Conservation (phyloP, 2,113 vertebrate species). For the Hystrix brachyura region DNA sequence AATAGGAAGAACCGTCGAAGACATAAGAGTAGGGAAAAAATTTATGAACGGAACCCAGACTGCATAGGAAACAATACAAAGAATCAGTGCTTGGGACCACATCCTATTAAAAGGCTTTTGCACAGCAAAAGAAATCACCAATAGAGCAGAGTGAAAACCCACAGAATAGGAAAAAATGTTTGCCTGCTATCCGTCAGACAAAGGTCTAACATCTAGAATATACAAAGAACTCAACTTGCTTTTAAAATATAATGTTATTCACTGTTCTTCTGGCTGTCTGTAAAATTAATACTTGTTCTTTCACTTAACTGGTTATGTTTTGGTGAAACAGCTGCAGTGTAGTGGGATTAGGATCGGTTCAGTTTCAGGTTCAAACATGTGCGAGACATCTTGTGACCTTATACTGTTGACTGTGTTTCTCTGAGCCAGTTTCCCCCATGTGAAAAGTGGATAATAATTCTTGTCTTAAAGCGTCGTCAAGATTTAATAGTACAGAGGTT, state of each 20-base stretch:
- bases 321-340: not conserved
- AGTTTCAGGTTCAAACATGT: not conserved
- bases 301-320: not conserved
- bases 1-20: too few relatives aligned
- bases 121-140: too few relatives aligned
- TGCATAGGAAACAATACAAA: too few relatives aligned
- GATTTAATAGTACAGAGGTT: not conserved
- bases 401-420: not conserved
- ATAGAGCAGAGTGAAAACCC: too few relatives aligned
- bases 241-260: slow-evolving; percentile 39
- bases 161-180: too few relatives aligned
- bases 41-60: too few relatives aligned
- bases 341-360: not conserved
- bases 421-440: not conserved
- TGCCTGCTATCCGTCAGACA: too few relatives aligned
- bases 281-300: slow-evolving; percentile 35
- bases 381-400: not conserved
- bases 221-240: not conserved
- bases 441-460: not conserved
- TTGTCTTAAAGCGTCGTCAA: not conserved
- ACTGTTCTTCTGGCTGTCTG: slow-evolving; percentile 10
- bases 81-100: too few relatives aligned
- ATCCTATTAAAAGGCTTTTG: too few relatives aligned
- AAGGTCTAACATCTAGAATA: too few relatives aligned
- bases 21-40: too few relatives aligned